Evolutionary conservation across 2,797 vertebrate genomes (phyloP), one percentile per base, ranked within the genome.

Genomic region (Aldrovandia affinis): DNA sequence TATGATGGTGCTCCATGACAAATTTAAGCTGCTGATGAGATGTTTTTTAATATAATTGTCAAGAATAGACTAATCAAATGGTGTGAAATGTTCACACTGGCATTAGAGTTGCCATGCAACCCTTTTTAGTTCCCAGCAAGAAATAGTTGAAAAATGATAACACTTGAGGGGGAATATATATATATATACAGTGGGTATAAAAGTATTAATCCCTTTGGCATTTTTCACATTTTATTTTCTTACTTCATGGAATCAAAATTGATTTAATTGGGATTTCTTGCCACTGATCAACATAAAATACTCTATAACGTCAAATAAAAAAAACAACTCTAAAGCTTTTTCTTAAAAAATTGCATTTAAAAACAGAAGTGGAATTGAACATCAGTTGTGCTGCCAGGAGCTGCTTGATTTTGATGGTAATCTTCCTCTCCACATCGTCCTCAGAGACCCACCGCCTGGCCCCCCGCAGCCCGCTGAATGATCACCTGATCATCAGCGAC

Each of bases 401-500:
- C 28, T 68, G 68, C 30, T 54, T 33, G 80, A 59, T n/a, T 42
- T 59, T 63, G 57, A 59, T n/a, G 20, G 25, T 42, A 10, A 57
- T 50, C 42, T 36, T 80, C 83, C 78, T 57, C 42, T 90, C 81
- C 81, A 15, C 70, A 54, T 80, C 15, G 83, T 84, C 84, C 57
- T 83, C 86, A 96, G 95, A 96, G 87, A 90, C 92, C 93, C 94
- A 92, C 80, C 93, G 93, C 50, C 82, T 91, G 36, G 95, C 92
- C 44, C 86, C 95, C 87, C 94, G 94, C 82, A 93, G 93, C 78
- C 94, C 88, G 42, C 93, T 89, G 0, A 97, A 96, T 12, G 97
- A 98, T 84, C 96, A 97, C 30, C 92, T 99, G 93, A 97, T 99
- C 88, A 96, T 96, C 88, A 92, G 94, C 73, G 98, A 99, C 84